Conservation (phyloP, 2,797 vertebrate species). For the Xiphorhynchus erythropygius region DNA sequence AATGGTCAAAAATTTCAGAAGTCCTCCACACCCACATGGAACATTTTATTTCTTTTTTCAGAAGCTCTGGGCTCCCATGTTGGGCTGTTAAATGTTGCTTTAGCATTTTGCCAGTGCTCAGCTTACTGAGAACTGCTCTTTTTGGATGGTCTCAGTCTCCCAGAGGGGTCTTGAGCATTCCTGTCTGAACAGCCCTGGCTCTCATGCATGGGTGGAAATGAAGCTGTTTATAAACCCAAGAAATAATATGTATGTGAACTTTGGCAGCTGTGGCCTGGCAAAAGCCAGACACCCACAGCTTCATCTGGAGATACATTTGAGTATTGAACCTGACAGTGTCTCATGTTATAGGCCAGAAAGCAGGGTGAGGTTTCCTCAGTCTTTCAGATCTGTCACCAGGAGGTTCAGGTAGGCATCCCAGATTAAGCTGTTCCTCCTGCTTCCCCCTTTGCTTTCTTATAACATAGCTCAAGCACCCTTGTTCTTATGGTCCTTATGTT, state of each 20-base stretch:
- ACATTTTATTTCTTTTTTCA: not conserved
- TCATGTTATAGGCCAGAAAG: not conserved
- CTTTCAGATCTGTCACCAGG: not conserved
- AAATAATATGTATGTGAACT: not conserved
- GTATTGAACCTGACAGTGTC: not conserved
- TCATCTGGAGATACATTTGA: not conserved
- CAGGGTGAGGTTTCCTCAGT: not conserved
- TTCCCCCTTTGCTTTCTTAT: not conserved
- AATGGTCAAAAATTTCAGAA: not conserved
- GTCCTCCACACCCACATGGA: not conserved
- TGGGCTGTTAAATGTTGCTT: not conserved
- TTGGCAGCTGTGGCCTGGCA: not conserved
- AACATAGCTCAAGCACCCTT: not conserved
- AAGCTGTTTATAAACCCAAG: not conserved
- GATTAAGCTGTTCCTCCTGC: not conserved
- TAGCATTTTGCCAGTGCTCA: not conserved
- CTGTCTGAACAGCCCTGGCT: constrained; percentile 15
- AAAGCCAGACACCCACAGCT: not conserved
- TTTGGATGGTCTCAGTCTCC: not conserved
- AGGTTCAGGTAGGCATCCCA: not conserved
- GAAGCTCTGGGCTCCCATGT: not conserved
- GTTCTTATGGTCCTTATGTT: not conserved
- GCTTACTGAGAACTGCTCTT: constrained; percentile 1
- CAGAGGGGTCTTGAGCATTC: not conserved
- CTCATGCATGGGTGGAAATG: not conserved